Conservation (phyloP, 2,113 vertebrate species). For the Salvator merianae region DNA sequence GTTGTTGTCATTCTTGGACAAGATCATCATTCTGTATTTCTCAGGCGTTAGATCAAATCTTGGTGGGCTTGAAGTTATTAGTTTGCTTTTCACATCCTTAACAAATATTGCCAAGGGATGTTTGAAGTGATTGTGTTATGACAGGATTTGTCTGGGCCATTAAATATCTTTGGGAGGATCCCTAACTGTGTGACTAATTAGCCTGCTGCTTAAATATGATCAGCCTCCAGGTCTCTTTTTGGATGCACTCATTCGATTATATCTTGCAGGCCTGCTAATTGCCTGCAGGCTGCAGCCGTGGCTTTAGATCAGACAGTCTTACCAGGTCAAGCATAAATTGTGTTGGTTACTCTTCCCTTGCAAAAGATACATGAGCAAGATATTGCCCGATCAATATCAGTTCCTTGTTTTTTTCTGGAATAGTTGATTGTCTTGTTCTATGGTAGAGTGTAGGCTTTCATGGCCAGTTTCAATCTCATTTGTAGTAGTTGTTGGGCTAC, state of each 20-base stretch:
- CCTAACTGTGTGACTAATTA: conserved; percentile 37
- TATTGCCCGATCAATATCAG: not conserved
- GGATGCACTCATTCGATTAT: not conserved
- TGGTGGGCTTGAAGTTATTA: not conserved
- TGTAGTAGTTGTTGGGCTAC: no score
- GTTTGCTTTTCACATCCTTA: conserved; percentile 4
- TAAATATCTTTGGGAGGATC: conserved; percentile 17
- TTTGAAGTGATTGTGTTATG: conserved; percentile 2
- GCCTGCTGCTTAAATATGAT: conserved; percentile 12
- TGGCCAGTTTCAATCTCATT: no score
- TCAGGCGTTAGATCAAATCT: not conserved
- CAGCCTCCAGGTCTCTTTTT: conserved; percentile 6
- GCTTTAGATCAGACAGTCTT: conserved; percentile 8
- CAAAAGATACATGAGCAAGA: not conserved
- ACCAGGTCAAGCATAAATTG: conserved; percentile 12
- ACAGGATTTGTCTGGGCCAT: conserved; percentile 18
- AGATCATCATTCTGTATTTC: not conserved
- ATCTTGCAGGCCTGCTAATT: conserved; percentile 25
- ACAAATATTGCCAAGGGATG: conserved; percentile 15
- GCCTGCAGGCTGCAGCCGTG: conserved; percentile 16
- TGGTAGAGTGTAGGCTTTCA: no score
- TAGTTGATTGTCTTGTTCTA: no score
- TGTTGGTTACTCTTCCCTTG: not conserved
- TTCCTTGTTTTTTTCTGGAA: accelerated
- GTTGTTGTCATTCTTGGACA: not conserved